phyloP scores from a whole-genome alignment of 2,797 vertebrate species.

The Cephalopachus bancanus region DNA sequence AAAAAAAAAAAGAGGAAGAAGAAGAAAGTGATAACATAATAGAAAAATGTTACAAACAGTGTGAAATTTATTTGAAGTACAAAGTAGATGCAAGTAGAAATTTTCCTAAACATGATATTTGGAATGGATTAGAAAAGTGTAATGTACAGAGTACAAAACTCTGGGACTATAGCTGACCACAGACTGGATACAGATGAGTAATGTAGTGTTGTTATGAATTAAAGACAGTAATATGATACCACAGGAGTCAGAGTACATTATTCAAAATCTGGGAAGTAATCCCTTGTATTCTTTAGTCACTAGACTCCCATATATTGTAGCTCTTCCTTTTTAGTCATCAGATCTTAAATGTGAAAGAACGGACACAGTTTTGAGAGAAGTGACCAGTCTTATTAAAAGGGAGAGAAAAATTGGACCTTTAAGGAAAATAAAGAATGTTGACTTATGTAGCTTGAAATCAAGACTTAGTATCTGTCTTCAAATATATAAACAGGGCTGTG shows the following conservation, averaged over 20 bases:
- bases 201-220: background rate
- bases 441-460: conserved; percentile 45
- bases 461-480: background rate
- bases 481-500: background rate
- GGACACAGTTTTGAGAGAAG: conserved; percentile 7
- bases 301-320: conserved; percentile 13
- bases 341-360: conserved; percentile 46
- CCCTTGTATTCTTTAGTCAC: background rate
- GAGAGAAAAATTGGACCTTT: conserved; percentile 32
- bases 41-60: background rate
- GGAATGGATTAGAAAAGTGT: background rate
- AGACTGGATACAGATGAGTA: background rate
- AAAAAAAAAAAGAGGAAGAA: conserved; percentile 8
- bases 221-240: background rate
- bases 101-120: background rate
- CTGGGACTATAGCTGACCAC: background rate
- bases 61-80: conserved; percentile 54
- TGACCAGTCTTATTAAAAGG: background rate
- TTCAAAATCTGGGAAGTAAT: background rate
- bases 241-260: background rate
- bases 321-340: conserved; percentile 12
- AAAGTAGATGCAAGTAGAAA: conserved; percentile 31
- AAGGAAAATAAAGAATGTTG: conserved; percentile 28
- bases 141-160: background rate
- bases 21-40: background rate